Evolutionary conservation across 2,888 invertebrate genomes (phyloP).

Genomic region (Tanaodytes sp.): DNA sequence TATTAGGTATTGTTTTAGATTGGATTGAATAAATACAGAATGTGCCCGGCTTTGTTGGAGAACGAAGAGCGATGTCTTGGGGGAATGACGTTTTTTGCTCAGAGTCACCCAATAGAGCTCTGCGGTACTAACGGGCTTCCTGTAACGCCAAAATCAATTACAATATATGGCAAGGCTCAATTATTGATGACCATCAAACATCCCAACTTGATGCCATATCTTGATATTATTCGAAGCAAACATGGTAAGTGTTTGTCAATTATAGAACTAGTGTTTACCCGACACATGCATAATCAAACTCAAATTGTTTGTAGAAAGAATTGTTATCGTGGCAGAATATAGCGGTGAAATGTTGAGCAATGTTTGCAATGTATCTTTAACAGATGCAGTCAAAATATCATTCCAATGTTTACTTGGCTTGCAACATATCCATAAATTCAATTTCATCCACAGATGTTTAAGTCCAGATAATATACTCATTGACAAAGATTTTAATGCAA

Average conservation of each 20-base stretch:
- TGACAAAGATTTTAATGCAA: slow-evolving; percentile 81
- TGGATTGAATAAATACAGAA: no score
- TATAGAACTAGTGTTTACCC: no score
- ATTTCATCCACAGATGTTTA: slow-evolving; percentile 86
- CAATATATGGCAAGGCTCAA: slow-evolving; percentile 92
- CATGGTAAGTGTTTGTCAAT: no score
- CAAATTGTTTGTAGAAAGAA: slow-evolving; percentile 79
- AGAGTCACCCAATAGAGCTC: slow-evolving; percentile 89
- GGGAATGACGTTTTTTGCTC: slow-evolving; percentile 93
- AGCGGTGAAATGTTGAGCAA: slow-evolving; percentile 79
- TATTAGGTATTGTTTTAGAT: no score
- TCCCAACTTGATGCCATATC: slow-evolving; percentile 88
- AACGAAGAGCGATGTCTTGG: slow-evolving; percentile 79
- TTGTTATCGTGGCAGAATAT: slow-evolving; percentile 87
- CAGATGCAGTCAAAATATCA: slow-evolving; percentile 79
- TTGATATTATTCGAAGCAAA: slow-evolving; percentile 93
- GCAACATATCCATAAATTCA: slow-evolving; percentile 80
- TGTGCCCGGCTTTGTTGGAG: slow-evolving; percentile 72
- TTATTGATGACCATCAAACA: slow-evolving; percentile 85
- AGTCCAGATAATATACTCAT: slow-evolving; percentile 88
- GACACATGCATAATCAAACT: no score
- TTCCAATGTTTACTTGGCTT: slow-evolving; percentile 84
- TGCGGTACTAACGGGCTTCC: slow-evolving; percentile 98
- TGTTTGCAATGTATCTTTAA: slow-evolving; percentile 73
- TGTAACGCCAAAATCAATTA: slow-evolving; percentile 95